Base-by-base conservation (phyloP, 2,888 invertebrate genomes). In the Podabrus alpinus region DNA sequence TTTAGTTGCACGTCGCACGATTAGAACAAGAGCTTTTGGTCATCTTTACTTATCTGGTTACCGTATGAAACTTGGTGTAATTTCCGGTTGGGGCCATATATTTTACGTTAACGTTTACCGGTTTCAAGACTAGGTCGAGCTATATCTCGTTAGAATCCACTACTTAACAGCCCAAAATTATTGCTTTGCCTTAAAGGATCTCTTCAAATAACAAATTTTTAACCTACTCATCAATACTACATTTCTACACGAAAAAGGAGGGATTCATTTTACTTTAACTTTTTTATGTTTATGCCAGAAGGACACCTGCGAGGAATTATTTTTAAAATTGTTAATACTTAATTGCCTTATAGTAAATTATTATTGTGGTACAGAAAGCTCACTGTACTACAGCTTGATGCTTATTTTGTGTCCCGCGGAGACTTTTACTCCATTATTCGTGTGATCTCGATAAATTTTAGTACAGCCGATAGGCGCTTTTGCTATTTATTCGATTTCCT, bases 51-150 rank as follows among this genome's bases (percentile, higher is more conserved):
- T 80, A 80, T 80, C 80, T 80, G 68, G 70, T 71, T 77, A 76
- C 76, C 75, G 76, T 72, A 76, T 79, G 80, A 75, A 78, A 80
- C 79, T 79, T 78, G 67, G 45, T 68, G 82, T 83, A 83, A 83
- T 83, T 83, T 83, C 83, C 83, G 82, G 82, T 79, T 79, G 78
- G 77, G 79, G 79, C 79, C 80, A 80, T 83, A 82, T 81, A 82
- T 82, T 78, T 80, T 78, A 74, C 71, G 78, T 79, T 81, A 80
- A 79, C 80, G 81, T 76, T 79, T 81, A 80, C 79, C 80, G 81
- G 82, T 80, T 80, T 79, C 80, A 61, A 62, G 62, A 64, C 62
- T 16, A 64, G 19, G 62, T 64, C 21, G 15, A 19, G 62, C 21
- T 64, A 61, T 61, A 64, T 64, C 62, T 64, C 17, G 62, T 64